These are phyloP conservation scores for Acanthopagrus latus DNA, from an alignment of 2,797 vertebrate genomes.

Conservation along the genomic window DNA sequence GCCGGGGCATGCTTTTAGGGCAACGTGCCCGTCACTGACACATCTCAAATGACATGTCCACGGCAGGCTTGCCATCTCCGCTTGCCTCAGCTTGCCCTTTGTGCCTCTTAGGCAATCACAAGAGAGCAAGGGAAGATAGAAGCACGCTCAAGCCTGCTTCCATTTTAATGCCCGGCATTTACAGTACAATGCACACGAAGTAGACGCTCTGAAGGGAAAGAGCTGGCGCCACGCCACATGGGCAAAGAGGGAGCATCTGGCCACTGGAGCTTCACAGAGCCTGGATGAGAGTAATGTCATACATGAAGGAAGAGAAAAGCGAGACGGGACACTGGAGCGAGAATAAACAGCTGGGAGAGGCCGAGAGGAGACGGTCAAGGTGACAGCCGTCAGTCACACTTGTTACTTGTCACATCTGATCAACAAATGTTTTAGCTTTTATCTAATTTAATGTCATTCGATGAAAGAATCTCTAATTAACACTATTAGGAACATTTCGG, in stretches of 20 bases:
- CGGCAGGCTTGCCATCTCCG: slow-evolving; percentile 46
- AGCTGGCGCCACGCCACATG: slow-evolving; percentile 41
- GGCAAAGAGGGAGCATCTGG: slow-evolving; percentile 61
- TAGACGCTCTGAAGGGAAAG: slow-evolving; percentile 40
- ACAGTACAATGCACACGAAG: slow-evolving; percentile 64
- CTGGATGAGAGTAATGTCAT: slow-evolving; percentile 32
- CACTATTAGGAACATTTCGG: slow-evolving; percentile 3
- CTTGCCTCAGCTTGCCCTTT: slow-evolving; percentile 69
- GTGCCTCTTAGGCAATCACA: slow-evolving; percentile 53
- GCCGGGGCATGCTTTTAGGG: slow-evolving; percentile 58
- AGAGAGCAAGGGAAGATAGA: slow-evolving; percentile 34
- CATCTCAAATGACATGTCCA: slow-evolving; percentile 72
- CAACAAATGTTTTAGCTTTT: slow-evolving; percentile 12
- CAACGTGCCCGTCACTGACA: slow-evolving; percentile 64
- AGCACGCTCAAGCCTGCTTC: slow-evolving; percentile 49
- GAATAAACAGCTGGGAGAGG: slow-evolving; percentile 21
- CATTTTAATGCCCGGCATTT: slow-evolving; percentile 68
- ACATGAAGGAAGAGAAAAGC: neutral
- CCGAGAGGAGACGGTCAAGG: slow-evolving; percentile 20
- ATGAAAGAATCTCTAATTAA: slow-evolving; percentile 16
- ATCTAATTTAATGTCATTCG: slow-evolving; percentile 8
- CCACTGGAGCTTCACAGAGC: slow-evolving; percentile 55
- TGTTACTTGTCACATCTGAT: slow-evolving; percentile 8
- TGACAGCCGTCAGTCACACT: slow-evolving; percentile 22
- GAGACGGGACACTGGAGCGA: slow-evolving; percentile 15